Percentiles rank a stretch among this genome's conserved stretches.
Conservation (phyloP, 2,888 invertebrate species). For the Hypomecis punctinalis region DNA sequence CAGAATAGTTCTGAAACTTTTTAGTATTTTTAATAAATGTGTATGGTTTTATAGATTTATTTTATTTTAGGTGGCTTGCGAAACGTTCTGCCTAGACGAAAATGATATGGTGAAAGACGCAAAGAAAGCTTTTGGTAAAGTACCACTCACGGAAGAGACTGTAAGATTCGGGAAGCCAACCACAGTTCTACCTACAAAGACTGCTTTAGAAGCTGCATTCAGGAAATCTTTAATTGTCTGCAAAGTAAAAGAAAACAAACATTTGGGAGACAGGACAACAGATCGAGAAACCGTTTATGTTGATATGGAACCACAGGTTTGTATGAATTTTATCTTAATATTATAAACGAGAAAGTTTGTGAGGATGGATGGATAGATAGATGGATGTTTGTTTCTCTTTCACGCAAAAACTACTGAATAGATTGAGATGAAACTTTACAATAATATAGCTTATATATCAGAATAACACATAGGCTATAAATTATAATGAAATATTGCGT, state of each 20-base stretch:
- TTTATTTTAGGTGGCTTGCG: conserved; percentile 90
- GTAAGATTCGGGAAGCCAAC: conserved; percentile 88
- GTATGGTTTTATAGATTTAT: not conserved
- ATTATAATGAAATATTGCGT: no score
- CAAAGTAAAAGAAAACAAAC: conserved; percentile 81
- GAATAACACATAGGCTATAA: no score
- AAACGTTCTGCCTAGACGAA: conserved; percentile 96
- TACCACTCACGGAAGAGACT: conserved; percentile 89
- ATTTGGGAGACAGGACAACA: conserved; percentile 84
- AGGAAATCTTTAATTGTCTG: conserved; percentile 79
- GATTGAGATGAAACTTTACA: no score
- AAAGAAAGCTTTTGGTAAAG: conserved; percentile 89
- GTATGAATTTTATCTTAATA: conserved; percentile 27
- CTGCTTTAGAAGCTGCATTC: conserved; percentile 65
- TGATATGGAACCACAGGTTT: conserved; percentile 79
- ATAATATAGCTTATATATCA: no score
- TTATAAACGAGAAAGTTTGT: no score
- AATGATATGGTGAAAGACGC: conserved; percentile 93
- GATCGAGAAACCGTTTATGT: conserved; percentile 86
- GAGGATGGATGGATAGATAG: no score
- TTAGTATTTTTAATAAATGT: not conserved
- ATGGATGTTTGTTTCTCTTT: no score
- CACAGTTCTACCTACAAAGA: conserved; percentile 55
- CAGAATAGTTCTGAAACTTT: no score
- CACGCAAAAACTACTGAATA: no score